Conservation (phyloP, 2,113 vertebrate species). For the Indri indri region DNA sequence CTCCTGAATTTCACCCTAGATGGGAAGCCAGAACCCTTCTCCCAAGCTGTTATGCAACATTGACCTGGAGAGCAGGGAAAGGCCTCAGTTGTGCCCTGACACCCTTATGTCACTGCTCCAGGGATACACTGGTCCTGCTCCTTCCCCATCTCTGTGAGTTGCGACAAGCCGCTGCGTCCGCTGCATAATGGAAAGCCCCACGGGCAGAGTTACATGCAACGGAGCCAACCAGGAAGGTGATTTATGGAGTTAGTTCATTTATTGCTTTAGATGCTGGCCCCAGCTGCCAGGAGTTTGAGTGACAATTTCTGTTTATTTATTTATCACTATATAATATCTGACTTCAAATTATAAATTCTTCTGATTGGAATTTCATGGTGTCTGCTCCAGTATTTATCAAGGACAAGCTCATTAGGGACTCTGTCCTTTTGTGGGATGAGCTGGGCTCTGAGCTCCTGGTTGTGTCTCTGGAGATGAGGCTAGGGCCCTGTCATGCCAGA, state of each 20-base stretch:
- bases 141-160: neutral
- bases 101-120: neutral
- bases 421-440: neutral
- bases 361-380: constrained; percentile 83
- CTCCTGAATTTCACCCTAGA: neutral
- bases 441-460: neutral
- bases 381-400: constrained; percentile 81
- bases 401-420: constrained; percentile 68
- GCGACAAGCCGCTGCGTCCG: neutral
- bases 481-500: neutral
- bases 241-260: constrained; percentile 82
- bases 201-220: neutral
- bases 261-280: constrained; percentile 75
- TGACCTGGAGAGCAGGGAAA: neutral
- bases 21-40: neutral
- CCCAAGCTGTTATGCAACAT: neutral
- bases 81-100: neutral
- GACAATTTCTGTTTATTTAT: constrained; percentile 87
- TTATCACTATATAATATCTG: constrained; percentile 80
- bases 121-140: neutral
- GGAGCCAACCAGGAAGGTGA: constrained; percentile 77
- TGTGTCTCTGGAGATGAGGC: neutral
- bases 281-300: constrained; percentile 82
- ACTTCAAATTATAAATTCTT: constrained; percentile 84
- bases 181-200: constrained; percentile 29